These are phyloP conservation scores for Heliconius eleuchia DNA, from an alignment of 1,140 invertebrate genomes.

Conservation along the genomic window DNA sequence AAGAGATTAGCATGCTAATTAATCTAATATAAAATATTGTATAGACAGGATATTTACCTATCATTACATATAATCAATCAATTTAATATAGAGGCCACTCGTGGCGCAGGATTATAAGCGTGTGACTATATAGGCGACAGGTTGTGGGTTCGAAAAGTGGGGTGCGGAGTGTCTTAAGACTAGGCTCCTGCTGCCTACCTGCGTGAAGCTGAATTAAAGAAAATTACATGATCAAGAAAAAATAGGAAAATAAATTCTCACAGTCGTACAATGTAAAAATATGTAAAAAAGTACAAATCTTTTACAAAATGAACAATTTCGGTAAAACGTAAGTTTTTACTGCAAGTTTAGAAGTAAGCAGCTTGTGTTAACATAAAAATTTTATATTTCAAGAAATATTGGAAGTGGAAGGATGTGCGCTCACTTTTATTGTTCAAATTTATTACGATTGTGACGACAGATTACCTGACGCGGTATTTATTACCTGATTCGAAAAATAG, in stretches of 20 bases:
- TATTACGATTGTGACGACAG: neutral
- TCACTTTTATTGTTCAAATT: constrained; percentile 12
- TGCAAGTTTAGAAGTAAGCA: constrained; percentile 16
- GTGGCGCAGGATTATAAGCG: too few relatives aligned
- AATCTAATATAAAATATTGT: constrained; percentile 2
- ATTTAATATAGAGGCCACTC: too few relatives aligned
- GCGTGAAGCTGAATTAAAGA: too few relatives aligned
- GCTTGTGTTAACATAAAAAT: constrained; percentile 22
- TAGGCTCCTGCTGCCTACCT: too few relatives aligned
- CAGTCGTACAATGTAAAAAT: neutral
- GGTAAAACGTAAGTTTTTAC: constrained; percentile 8
- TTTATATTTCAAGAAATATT: constrained; percentile 22
- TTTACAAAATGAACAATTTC: neutral
- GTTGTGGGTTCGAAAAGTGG: too few relatives aligned
- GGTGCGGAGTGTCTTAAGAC: too few relatives aligned
- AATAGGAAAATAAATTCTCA: neutral
- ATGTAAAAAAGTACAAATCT: neutral
- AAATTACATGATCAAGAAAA: too few relatives aligned
- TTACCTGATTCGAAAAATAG: neutral
- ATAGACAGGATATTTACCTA: neutral
- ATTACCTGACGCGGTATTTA: neutral
- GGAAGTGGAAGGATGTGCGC: constrained; percentile 13
- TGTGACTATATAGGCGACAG: too few relatives aligned
- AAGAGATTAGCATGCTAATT: constrained; percentile 5
- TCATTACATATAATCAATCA: neutral